Evolutionary conservation across 2,797 vertebrate species (phyloP), one percentile per base, ranked within the genome.

Genomic region (Lepilemur septentrionalis): DNA sequence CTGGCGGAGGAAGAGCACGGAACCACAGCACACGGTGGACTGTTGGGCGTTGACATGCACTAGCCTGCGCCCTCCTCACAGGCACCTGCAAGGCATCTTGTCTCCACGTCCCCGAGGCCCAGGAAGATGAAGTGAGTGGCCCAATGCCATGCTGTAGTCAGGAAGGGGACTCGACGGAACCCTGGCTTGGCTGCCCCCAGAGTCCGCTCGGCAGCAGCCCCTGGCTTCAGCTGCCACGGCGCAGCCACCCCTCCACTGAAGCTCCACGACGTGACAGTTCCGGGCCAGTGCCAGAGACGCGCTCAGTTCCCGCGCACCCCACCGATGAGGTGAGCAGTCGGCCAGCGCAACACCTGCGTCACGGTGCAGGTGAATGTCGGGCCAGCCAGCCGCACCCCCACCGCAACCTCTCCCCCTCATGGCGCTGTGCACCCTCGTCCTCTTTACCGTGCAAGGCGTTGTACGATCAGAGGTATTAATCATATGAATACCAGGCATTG

Each of bases 1-100:
- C 57, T n/a, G 55, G 8, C 7, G 32, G 13, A 4, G n/a, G 41
- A 73, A 52, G 63, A 61, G 2, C 28, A 30, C 0, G 18, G 18
- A 3, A 7, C 22, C 32, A 28, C 0, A 30, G 4, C 15, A 9
- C 2, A 4, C 4, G 9, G 17, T 13, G 7, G 20, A 7, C 15
- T 18, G 32, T 2, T 17, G 4, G 11, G 72, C 48, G 46, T 25
- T 0, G 35, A 9, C 55, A 8, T 5, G 2, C 22, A 4, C n/a
- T 9, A 0, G 17, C 57, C 57, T 43, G 0, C 12, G 73, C 28
- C 18, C 7, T 15, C 20, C 20, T 84, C 38, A 15, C 48, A 32
- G 41, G 17, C 38, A 30, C 72, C 4, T 38, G 28, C 8, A 55
- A 7, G 18, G 59, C 20, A 10, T 35, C 28, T 50, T 6, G 7